Evolutionary conservation across 1,140 invertebrate genomes (phyloP).

Genomic region (Leptopilina clavipes): DNA sequence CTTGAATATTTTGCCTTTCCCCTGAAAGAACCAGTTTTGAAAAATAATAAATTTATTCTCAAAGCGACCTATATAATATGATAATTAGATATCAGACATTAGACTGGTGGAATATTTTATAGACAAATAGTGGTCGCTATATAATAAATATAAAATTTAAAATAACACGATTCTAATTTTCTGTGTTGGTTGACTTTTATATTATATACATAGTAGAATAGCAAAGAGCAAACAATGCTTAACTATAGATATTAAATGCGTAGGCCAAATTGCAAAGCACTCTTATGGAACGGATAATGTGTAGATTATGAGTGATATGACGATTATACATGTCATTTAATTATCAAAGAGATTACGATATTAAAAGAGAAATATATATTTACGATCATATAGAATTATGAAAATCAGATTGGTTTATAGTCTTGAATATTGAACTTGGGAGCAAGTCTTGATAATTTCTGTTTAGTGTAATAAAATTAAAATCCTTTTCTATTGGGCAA

Average conservation of each 20-base stretch:
- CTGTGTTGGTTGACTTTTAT: background rate
- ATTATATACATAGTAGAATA: too few relatives aligned
- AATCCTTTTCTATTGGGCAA: too few relatives aligned
- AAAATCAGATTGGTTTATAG: background rate
- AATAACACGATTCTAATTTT: background rate
- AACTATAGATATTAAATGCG: conserved; percentile 4
- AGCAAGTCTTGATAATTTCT: too few relatives aligned
- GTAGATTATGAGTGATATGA: background rate
- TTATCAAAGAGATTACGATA: background rate
- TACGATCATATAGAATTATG: too few relatives aligned
- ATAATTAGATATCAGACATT: conserved; percentile 14
- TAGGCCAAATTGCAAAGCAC: background rate
- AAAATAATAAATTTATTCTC: conserved; percentile 25
- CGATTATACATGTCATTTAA: background rate
- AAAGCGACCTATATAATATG: conserved; percentile 20
- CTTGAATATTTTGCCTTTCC: conserved; percentile 16
- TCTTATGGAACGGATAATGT: background rate
- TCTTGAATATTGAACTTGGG: too few relatives aligned
- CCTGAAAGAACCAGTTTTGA: conserved; percentile 27
- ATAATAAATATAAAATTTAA: background rate
- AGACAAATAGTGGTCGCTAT: background rate
- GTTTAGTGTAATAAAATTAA: too few relatives aligned
- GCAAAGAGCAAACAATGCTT: conserved; percentile 2
- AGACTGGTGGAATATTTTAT: background rate
- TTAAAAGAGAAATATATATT: too few relatives aligned